Evolutionary conservation across 2,888 invertebrate species (phyloP), one percentile per base, ranked within the genome.

Genomic region (Acanthopleura granulata): DNA sequence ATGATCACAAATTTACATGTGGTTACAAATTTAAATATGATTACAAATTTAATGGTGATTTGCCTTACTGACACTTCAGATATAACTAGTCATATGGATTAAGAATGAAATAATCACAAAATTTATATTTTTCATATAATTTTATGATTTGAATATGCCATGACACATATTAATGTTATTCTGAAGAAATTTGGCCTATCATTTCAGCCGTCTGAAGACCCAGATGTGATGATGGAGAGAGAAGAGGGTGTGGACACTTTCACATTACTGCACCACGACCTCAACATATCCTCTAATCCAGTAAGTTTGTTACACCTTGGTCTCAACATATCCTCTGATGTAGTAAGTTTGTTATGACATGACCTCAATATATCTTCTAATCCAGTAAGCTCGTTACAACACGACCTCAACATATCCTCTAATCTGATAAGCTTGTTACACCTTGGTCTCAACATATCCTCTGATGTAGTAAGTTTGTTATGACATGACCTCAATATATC

Each of bases 201-300:
- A 74, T 81, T 84, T 30, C 77, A 88, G 88, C 87, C 87, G 0
- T 82, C 81, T 49, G 86, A 86, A 30, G 86, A 85, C 1, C 94
- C 94, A 94, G 95, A 95, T 85, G 57, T 57, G 22, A 86, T 90
- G 85, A 87, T 89, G 84, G 93, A 94, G 77, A 93, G 94, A 81
- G 95, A 95, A 84, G 95, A 95, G 78, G 96, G 97, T 0, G 97
- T 97, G 70, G 98, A 99, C 92, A 97, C 97, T 1, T 98, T 99
- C 90, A 98, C 98, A 0, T 92, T 99, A 72, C 97, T 98, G 94
- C 99, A 99, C 92, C 97, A 99, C 89, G 99, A 99, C 91, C 93
- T 99, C 51, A 97, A 98, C 89, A 97, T 98, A n/a, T 97, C 96
- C 92, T 97, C 98, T 62, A 98, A 98, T 92, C 97, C 97, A 92